A percentile compares a stretch with the other conserved stretches of the same genome.
Conservation (phyloP, 2,113 vertebrate genomes). For the Leuciscus idus region DNA sequence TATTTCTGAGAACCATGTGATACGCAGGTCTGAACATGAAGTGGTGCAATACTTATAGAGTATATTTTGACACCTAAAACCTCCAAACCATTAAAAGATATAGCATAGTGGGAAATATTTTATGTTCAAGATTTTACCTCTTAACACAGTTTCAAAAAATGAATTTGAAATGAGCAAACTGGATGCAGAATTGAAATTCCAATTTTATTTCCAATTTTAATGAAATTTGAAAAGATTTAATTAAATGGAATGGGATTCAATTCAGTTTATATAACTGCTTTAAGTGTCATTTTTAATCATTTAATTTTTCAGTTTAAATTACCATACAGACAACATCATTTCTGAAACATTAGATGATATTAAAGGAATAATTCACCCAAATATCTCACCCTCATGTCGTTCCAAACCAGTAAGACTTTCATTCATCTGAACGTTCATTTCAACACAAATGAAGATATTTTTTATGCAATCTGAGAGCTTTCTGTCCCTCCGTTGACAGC, state of each 20-base stretch:
- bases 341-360: background rate
- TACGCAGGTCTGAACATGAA: background rate
- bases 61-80: background rate
- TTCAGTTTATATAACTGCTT: background rate
- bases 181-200: background rate
- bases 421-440: too few species aligned
- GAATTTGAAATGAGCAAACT: background rate
- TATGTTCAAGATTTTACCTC: background rate
- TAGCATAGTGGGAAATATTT: background rate
- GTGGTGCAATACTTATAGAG: background rate
- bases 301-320: background rate
- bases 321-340: background rate
- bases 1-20: background rate
- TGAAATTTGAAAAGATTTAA: too few species aligned
- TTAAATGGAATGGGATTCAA: background rate
- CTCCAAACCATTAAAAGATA: background rate
- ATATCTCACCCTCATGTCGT: too few species aligned
- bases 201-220: background rate
- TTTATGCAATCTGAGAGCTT: too few species aligned
- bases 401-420: too few species aligned
- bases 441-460: too few species aligned
- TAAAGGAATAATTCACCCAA: too few species aligned
- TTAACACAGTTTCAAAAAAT: background rate
- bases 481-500: too few species aligned
- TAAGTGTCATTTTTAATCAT: background rate